Conservation (phyloP, 2,113 vertebrate species). For the Todiramphus chloris region DNA sequence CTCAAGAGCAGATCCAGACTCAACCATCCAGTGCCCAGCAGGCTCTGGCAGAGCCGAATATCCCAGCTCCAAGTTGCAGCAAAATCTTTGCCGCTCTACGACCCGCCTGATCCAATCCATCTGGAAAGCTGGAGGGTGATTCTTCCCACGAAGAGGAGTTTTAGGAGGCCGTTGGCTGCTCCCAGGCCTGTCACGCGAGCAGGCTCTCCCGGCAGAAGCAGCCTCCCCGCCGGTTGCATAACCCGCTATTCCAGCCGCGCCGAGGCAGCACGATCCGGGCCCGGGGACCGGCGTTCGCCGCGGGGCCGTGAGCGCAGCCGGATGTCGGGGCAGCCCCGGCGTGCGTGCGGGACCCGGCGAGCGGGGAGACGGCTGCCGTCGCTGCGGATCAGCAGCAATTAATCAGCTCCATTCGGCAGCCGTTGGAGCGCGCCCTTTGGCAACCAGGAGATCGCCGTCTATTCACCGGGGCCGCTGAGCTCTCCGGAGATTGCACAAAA, state of each 20-base stretch:
- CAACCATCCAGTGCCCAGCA: not conserved
- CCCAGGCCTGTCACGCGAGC: not conserved
- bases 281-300: accelerated
- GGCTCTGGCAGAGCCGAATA: not conserved
- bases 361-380: not conserved
- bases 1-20: not conserved
- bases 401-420: constrained; percentile 47
- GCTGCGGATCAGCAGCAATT: not conserved
- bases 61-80: not conserved
- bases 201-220: not conserved
- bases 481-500: not conserved
- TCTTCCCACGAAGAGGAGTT: not conserved
- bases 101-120: not conserved
- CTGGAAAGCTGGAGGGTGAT: not conserved
- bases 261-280: not conserved
- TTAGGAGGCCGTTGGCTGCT: not conserved
- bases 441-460: not conserved
- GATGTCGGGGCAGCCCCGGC: not conserved
- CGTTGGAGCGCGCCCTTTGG: not conserved
- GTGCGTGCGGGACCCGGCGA: not conserved
- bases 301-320: not conserved
- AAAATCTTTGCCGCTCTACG: not conserved
- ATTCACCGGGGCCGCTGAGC: not conserved
- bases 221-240: not conserved
- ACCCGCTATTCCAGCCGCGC: not conserved